Conservation (phyloP, 2,797 vertebrate species). For the Chaunax sp. region DNA sequence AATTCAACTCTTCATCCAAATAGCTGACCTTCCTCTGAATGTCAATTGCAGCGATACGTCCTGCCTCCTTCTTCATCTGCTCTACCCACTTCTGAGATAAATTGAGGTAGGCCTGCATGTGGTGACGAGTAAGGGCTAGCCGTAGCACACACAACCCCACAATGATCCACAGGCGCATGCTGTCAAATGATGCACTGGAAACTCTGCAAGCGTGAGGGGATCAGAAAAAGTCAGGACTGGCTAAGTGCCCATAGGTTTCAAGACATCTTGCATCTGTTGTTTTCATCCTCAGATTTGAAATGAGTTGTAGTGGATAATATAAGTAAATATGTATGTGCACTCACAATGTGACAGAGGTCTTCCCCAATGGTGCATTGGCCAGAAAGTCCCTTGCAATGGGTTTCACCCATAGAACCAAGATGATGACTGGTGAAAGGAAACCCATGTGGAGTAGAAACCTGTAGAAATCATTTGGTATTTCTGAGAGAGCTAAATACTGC, state of each 20-base stretch:
- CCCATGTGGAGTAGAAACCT: constrained; percentile 91
- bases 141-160: constrained; percentile 86
- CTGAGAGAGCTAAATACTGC: not conserved
- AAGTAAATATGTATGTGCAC: constrained; percentile 45
- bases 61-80: constrained; percentile 91
- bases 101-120: constrained; percentile 95
- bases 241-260: too few relatives aligned
- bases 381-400: constrained; percentile 93
- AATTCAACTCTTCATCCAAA: not conserved
- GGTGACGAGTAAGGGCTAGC: constrained; percentile 85
- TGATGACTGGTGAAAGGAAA: constrained; percentile 91
- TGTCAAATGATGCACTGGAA: constrained; percentile 87
- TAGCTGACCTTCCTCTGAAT: constrained; percentile 90
- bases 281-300: not conserved
- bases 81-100: constrained; percentile 92
- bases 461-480: not conserved
- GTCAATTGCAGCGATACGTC: constrained; percentile 90
- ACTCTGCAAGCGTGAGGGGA: constrained; percentile 77
- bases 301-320: not conserved
- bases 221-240: not conserved
- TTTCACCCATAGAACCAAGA: constrained; percentile 91
- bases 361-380: constrained; percentile 87
- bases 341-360: constrained; percentile 87
- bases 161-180: constrained; percentile 89
- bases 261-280: not conserved